Conservation (phyloP, 2,113 vertebrate species). For the Bubo blakistoni region DNA sequence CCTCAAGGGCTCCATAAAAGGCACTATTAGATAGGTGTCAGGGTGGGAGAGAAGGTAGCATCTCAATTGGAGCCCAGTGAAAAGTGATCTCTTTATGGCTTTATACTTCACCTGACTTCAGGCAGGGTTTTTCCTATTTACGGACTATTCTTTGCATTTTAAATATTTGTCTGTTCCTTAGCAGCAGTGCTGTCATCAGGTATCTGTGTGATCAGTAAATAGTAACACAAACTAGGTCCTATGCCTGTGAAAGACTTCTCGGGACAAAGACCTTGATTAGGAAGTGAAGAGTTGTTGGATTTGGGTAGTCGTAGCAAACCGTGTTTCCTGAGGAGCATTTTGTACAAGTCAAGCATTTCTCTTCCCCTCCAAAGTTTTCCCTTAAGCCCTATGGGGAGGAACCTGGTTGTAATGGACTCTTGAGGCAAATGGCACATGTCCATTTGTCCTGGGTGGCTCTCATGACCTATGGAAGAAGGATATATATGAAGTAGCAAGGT, state of each 20-base stretch:
- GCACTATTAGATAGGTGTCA: background rate
- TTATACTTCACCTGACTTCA: background rate
- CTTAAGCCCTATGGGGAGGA: background rate
- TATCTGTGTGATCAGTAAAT: background rate
- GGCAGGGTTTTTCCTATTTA: background rate
- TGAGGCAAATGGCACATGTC: background rate
- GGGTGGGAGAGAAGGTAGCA: background rate
- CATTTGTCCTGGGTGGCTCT: background rate
- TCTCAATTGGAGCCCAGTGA: background rate
- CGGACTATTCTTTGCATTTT: background rate
- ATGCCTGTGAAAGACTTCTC: background rate
- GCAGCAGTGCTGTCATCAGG: background rate
- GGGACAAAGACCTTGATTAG: background rate
- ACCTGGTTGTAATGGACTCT: background rate
- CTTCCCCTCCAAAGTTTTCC: background rate
- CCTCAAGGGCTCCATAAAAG: background rate
- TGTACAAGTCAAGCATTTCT: background rate
- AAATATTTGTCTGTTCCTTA: background rate
- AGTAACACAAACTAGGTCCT: background rate
- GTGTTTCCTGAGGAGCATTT: background rate
- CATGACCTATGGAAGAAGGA: background rate
- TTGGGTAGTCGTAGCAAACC: rapidly evolving
- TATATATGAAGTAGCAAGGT: background rate
- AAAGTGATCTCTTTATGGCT: background rate
- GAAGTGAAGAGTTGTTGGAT: background rate